phyloP scores from a whole-genome alignment of 2,797 vertebrate genomes.

The Gadopsis marmoratus region DNA sequence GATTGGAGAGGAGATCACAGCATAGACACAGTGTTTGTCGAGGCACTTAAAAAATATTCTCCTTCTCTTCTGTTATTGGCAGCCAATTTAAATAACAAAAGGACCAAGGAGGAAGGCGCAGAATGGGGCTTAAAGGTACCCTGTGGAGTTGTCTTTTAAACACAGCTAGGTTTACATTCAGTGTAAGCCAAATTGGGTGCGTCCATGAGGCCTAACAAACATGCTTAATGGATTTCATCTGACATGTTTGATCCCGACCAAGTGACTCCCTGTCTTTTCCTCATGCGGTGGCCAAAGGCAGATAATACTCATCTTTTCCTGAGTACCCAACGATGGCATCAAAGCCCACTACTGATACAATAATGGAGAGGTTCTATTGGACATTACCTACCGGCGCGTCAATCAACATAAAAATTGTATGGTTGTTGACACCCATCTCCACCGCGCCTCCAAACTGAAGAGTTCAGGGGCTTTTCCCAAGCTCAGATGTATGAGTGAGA shows the following conservation, averaged over 20 bases:
- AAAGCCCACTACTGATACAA: background rate
- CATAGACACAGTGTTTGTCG: slow-evolving; percentile 18
- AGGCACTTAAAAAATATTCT: slow-evolving; percentile 8
- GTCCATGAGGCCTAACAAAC: background rate
- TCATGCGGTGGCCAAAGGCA: background rate
- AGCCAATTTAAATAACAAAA: slow-evolving; percentile 19
- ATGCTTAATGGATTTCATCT: background rate
- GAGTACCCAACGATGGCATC: background rate
- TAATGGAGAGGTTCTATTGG: background rate
- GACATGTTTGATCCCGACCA: background rate
- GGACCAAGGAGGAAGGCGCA: background rate
- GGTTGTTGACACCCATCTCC: background rate
- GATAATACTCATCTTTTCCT: background rate
- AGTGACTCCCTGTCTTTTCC: background rate
- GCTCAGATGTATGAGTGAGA: background rate
- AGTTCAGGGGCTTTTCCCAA: background rate
- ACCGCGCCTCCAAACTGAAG: background rate
- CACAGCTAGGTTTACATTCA: background rate
- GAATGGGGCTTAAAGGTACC: slow-evolving; percentile 7
- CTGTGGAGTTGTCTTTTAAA: slow-evolving; percentile 1
- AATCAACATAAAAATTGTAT: background rate
- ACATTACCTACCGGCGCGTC: background rate
- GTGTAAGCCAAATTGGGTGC: background rate
- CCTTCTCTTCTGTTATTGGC: slow-evolving; percentile 8
- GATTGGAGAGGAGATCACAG: background rate